phyloP scores from a whole-genome alignment of 2,113 vertebrate species.

The Macrotus californicus region DNA sequence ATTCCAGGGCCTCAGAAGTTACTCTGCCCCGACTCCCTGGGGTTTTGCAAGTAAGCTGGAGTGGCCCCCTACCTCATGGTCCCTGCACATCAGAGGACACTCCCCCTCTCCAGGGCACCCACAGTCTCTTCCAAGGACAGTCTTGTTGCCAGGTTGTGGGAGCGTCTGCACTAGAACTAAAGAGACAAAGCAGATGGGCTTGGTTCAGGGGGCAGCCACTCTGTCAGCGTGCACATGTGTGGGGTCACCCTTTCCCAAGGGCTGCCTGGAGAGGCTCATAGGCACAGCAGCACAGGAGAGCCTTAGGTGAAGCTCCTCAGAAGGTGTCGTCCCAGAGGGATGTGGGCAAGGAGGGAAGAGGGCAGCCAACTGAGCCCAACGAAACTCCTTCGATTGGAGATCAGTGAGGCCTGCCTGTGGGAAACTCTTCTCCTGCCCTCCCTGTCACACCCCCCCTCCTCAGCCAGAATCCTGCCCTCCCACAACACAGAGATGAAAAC shows the following conservation, averaged over 20 bases:
- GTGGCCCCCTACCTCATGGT: neutral
- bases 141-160: neutral
- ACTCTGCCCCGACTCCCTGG: neutral
- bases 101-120: neutral
- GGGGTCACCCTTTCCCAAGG: neutral
- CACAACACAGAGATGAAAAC: neutral
- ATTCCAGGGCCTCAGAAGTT: neutral
- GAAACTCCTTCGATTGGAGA: neutral
- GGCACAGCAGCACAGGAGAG: neutral
- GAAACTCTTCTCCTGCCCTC: neutral
- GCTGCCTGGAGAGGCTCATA: neutral
- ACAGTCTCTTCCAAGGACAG: neutral
- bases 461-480: neutral
- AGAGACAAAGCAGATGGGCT: neutral
- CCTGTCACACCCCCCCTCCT: neutral
- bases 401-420: neutral
- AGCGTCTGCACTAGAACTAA: neutral
- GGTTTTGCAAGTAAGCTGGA: neutral
- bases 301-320: neutral
- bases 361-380: neutral
- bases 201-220: neutral
- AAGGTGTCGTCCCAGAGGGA: neutral
- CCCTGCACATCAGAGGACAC: neutral
- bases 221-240: neutral
- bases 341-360: neutral